These are phyloP conservation scores for Ips nitidus DNA, from an alignment of 1,140 invertebrate species.

Conservation along the genomic window DNA sequence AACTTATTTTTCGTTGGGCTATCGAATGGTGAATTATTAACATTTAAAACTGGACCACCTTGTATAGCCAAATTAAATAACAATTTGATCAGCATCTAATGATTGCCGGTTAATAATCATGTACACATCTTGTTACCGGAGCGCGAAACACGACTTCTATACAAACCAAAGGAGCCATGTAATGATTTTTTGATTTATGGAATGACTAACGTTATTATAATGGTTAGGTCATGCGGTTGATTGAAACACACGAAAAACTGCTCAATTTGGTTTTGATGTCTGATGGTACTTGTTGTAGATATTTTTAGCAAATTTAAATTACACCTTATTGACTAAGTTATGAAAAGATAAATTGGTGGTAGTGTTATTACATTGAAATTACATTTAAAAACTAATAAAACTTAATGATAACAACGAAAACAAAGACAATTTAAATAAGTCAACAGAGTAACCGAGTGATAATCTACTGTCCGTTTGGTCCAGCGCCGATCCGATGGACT, in stretches of 20 bases:
- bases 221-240: too few relatives aligned
- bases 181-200: conserved; percentile 14
- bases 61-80: too few relatives aligned
- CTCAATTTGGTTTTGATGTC: too few relatives aligned
- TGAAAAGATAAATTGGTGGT: background rate
- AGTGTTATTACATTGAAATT: too few relatives aligned
- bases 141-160: conserved; percentile 7
- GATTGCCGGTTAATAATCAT: conserved; percentile 9
- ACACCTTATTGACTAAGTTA: background rate
- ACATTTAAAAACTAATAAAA: too few relatives aligned
- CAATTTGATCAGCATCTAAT: background rate
- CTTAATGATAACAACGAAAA: too few relatives aligned
- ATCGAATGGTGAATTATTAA: too few relatives aligned
- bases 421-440: background rate
- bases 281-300: background rate
- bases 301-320: background rate
- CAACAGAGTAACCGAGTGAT: background rate
- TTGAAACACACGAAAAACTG: too few relatives aligned
- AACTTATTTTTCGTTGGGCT: too few relatives aligned
- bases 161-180: conserved; percentile 7
- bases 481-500: conserved; percentile 8
- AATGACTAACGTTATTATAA: conserved; percentile 5
- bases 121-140: background rate
- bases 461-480: background rate
- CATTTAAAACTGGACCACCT: too few relatives aligned